phyloP scores from a whole-genome alignment of 2,113 vertebrate genomes.

The Onychostoma macrolepis region DNA sequence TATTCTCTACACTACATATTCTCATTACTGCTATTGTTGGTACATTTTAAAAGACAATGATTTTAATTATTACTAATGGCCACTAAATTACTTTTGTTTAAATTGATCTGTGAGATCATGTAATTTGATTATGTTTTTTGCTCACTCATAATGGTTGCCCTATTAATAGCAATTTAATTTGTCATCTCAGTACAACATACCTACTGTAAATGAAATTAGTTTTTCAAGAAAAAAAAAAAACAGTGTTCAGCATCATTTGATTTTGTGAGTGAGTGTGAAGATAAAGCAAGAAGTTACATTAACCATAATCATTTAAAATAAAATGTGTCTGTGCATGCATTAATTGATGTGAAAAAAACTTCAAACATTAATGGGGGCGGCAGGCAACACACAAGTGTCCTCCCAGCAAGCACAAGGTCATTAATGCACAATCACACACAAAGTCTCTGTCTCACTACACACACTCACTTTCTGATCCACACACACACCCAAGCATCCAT shows the following conservation, averaged over 20 bases:
- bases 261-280: constrained; percentile 6
- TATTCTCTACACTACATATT: background rate
- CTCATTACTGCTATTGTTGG: background rate
- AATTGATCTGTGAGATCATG: background rate
- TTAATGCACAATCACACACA: constrained; percentile 50
- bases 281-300: background rate
- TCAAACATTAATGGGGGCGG: background rate
- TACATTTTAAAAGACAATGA: background rate
- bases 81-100: constrained; percentile 8
- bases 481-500: constrained; percentile 13
- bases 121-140: background rate
- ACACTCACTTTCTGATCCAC: constrained; percentile 9
- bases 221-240: constrained; percentile 26
- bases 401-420: constrained; percentile 38
- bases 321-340: background rate
- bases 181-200: background rate
- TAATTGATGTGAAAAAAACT: background rate
- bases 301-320: background rate
- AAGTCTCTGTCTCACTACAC: constrained; percentile 3
- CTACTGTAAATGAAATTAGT: background rate
- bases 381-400: background rate
- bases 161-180: background rate
- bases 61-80: background rate
- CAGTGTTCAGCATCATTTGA: background rate
- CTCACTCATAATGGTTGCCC: background rate